These are phyloP conservation scores for Coelopa frigida DNA, from an alignment of 1,140 invertebrate genomes.

Conservation along the genomic window DNA sequence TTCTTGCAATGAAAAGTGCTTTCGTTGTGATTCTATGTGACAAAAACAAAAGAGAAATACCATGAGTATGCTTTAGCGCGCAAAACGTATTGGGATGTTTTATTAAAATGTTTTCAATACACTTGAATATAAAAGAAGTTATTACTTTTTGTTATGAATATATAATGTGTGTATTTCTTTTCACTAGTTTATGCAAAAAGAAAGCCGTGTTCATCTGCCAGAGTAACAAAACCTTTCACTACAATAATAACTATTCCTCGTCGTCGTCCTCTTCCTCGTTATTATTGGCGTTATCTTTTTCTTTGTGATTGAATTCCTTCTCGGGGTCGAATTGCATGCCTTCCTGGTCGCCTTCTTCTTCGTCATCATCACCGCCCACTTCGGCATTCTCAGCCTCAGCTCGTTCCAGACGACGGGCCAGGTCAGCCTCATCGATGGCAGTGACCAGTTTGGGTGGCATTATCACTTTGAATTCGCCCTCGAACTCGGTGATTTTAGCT, in stretches of 20 bases:
- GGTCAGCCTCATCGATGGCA: slow-evolving; percentile 92
- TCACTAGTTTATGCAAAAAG: no score
- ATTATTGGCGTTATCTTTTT: slow-evolving; percentile 10
- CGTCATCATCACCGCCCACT: slow-evolving; percentile 83
- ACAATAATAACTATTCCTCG: slow-evolving; percentile 12
- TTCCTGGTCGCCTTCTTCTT: slow-evolving; percentile 60
- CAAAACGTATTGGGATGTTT: no score
- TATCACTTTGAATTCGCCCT: slow-evolving; percentile 91
- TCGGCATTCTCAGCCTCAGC: slow-evolving; percentile 91
- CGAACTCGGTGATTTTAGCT: slow-evolving; percentile 70
- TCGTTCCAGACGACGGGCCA: slow-evolving; percentile 86
- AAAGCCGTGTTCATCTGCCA: no score
- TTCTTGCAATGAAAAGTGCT: no score
- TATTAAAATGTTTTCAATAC: no score
- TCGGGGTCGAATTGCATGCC: slow-evolving; percentile 48
- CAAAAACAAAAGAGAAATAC: no score
- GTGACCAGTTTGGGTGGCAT: slow-evolving; percentile 98
- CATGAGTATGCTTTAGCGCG: no score
- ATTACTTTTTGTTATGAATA: no score
- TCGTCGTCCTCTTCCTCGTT: slow-evolving; percentile 21
- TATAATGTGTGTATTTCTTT: no score
- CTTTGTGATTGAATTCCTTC: slow-evolving; percentile 40
- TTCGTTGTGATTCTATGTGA: no score
- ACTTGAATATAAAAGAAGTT: no score
- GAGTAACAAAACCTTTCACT: no score